Conservation (phyloP, 2,113 vertebrate species). For the Lepidothrix coronata region DNA sequence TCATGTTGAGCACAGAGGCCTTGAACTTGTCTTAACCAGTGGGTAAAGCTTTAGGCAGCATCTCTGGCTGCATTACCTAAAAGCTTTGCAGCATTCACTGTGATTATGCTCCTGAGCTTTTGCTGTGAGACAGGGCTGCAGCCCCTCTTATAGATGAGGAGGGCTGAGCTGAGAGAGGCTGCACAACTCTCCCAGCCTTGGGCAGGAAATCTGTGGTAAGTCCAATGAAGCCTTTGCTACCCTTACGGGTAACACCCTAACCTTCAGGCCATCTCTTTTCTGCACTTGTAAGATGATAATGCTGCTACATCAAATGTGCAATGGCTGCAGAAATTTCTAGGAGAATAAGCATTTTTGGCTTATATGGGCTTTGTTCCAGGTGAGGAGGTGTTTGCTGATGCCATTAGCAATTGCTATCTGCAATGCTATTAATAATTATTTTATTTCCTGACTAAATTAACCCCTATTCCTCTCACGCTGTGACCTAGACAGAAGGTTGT, state of each 20-base stretch:
- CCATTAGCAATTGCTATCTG: not conserved
- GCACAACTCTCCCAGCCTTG: not conserved
- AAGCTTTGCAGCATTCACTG: not conserved
- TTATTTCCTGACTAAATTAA: not conserved
- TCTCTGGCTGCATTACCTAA: not conserved
- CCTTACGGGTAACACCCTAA: not conserved
- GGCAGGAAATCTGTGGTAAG: conserved; percentile 24
- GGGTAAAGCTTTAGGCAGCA: not conserved
- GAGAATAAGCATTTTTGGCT: not conserved
- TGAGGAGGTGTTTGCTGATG: conserved; percentile 9
- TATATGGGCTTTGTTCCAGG: not conserved
- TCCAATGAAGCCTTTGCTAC: not conserved
- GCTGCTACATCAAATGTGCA: not conserved
- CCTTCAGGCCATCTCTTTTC: not conserved
- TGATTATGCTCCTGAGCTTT: not conserved
- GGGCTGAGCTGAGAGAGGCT: not conserved
- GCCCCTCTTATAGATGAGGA: not conserved
- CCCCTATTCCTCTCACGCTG: not conserved
- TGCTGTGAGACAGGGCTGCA: not conserved
- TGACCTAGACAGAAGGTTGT: not conserved
- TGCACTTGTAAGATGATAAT: not conserved
- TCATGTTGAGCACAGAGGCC: not conserved
- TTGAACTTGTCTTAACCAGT: not conserved
- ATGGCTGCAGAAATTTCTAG: not conserved
- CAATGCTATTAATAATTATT: not conserved